Percentiles rank a stretch among this genome's conserved stretches.
phyloP scores from a whole-genome alignment of 2,797 vertebrate genomes.

The Vultur gryphus region DNA sequence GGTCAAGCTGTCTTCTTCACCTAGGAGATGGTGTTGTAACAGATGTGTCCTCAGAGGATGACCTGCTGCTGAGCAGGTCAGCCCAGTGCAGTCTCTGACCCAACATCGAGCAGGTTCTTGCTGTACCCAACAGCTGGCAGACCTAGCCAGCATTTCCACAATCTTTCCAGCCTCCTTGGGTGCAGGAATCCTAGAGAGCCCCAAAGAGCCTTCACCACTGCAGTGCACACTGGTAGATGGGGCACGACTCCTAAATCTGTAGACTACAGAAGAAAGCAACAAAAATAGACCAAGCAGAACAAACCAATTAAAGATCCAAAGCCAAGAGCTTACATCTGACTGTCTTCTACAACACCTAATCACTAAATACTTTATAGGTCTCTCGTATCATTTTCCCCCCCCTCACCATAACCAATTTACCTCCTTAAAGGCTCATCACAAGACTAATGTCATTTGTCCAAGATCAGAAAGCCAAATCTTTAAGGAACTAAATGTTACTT shows the following conservation, averaged over 20 bases:
- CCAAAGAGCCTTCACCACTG: neutral
- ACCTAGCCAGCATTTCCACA: neutral
- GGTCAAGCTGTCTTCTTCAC: neutral
- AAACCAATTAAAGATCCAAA: neutral
- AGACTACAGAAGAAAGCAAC: conserved; percentile 7
- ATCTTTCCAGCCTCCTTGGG: neutral
- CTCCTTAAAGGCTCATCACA: neutral
- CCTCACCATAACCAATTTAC: too few relatives aligned
- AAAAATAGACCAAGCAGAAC: neutral
- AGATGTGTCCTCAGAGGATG: neutral
- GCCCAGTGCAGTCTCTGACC: conserved; percentile 4
- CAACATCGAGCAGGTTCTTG: neutral
- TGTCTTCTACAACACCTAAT: neutral
- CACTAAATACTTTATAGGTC: neutral
- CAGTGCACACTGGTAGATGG: neutral
- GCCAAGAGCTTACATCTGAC: neutral
- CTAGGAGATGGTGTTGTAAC: neutral
- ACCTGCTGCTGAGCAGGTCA: neutral
- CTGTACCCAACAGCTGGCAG: neutral
- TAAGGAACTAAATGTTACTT: neutral
- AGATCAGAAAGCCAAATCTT: neutral
- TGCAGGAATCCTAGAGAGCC: neutral
- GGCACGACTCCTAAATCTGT: conserved; percentile 6
- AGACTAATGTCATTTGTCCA: neutral
- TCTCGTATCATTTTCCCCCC: too few relatives aligned